phyloP scores from a whole-genome alignment of 2,113 vertebrate genomes.

The Pontoporia blainvillei region DNA sequence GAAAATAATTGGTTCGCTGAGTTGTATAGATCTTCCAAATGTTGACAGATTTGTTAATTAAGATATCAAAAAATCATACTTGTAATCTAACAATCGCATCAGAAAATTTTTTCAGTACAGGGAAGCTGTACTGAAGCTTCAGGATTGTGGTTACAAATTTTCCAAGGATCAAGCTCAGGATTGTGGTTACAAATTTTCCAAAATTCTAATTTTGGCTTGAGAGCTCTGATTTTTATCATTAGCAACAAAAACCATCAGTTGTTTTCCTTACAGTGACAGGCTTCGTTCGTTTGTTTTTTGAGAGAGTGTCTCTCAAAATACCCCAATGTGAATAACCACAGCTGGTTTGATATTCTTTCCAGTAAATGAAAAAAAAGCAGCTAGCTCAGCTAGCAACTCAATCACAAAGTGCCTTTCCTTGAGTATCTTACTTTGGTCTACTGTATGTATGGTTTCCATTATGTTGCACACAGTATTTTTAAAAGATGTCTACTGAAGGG shows the following conservation, averaged over 20 bases:
- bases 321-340: neutral
- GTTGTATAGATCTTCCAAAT: neutral
- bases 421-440: neutral
- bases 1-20: neutral
- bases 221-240: neutral
- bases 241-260: neutral
- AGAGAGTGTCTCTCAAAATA: neutral
- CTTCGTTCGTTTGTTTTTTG: neutral
- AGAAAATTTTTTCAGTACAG: neutral
- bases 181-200: neutral
- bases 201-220: slow-evolving; percentile 20
- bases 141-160: neutral
- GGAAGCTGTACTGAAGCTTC: neutral
- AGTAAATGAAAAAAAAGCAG: neutral
- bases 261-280: neutral
- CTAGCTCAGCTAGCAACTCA: neutral
- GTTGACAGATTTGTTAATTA: neutral
- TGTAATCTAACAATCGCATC: neutral
- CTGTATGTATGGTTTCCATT: neutral
- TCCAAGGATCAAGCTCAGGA: neutral
- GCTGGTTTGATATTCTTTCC: neutral
- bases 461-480: neutral
- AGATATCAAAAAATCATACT: neutral
- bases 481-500: neutral
- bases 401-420: neutral